Conservation (phyloP, 2,113 vertebrate species). For the Indri indri region DNA sequence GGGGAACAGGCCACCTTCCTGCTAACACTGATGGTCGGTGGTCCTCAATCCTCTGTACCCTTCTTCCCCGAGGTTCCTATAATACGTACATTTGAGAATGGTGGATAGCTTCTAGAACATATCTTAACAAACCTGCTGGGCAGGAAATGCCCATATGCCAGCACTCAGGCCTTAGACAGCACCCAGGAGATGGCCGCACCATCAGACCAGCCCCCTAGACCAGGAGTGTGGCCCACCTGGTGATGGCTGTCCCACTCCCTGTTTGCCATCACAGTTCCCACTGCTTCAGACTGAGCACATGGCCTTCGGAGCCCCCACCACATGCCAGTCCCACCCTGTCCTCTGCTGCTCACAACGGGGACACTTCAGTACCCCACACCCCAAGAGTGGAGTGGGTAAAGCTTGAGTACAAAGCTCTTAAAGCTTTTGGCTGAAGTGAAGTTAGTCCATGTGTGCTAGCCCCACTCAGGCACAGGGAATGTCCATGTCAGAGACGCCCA, state of each 20-base stretch:
- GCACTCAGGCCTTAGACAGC: neutral
- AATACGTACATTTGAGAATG: neutral
- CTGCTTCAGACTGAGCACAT: neutral
- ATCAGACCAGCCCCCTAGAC: neutral
- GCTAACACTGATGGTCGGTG: fast-evolving
- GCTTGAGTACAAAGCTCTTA: neutral
- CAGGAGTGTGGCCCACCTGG: fast-evolving
- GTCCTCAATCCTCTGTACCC: neutral
- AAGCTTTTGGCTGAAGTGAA: neutral
- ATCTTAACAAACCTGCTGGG: neutral
- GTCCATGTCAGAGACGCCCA: neutral
- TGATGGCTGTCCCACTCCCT: neutral
- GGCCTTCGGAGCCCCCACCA: neutral
- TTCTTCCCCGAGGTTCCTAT: too few species aligned
- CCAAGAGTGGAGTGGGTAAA: too few species aligned
- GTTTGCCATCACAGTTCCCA: neutral
- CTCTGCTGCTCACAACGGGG: neutral
- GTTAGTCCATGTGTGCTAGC: neutral
- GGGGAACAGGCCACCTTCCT: neutral
- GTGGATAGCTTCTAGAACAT: fast-evolving
- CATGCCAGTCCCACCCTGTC: too few species aligned
- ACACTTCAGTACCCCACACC: fast-evolving
- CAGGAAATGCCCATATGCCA: neutral
- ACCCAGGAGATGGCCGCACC: fast-evolving
- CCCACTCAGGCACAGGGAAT: neutral